phyloP scores from a whole-genome alignment of 2,888 invertebrate genomes.

The Patella pellucida region DNA sequence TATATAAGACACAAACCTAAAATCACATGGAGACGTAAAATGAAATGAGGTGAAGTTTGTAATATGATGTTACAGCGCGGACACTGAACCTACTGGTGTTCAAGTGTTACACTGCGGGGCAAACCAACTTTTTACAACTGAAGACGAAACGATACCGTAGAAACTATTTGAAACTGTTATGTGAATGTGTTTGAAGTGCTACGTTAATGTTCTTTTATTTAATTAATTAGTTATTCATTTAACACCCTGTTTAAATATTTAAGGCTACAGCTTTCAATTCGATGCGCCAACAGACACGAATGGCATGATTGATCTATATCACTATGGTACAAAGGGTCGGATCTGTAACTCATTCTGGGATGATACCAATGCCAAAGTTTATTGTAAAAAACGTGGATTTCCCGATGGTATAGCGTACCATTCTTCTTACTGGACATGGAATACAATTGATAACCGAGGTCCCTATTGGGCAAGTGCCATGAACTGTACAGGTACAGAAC shows the following conservation, averaged over 20 bases:
- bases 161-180: too few species aligned
- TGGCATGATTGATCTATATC: slow-evolving; percentile 46
- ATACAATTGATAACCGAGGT: slow-evolving; percentile 38
- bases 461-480: slow-evolving; percentile 54
- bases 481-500: slow-evolving; percentile 55
- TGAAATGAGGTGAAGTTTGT: too few species aligned
- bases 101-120: too few species aligned
- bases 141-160: too few species aligned
- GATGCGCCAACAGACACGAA: slow-evolving; percentile 20
- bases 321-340: slow-evolving; percentile 69
- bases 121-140: too few species aligned
- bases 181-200: too few species aligned
- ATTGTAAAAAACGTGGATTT: slow-evolving; percentile 50
- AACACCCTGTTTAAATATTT: slow-evolving; percentile 2
- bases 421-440: slow-evolving; percentile 33
- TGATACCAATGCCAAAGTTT: slow-evolving; percentile 51
- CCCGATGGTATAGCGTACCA: slow-evolving; percentile 49
- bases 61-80: too few species aligned
- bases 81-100: too few species aligned
- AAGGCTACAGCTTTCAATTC: slow-evolving; percentile 47
- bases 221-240: background rate
- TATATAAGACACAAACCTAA: too few species aligned
- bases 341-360: slow-evolving; percentile 64
- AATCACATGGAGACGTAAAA: too few species aligned
- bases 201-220: too few species aligned